Conservation (phyloP, 2,888 invertebrate genomes). For the Volucella zonaria region DNA sequence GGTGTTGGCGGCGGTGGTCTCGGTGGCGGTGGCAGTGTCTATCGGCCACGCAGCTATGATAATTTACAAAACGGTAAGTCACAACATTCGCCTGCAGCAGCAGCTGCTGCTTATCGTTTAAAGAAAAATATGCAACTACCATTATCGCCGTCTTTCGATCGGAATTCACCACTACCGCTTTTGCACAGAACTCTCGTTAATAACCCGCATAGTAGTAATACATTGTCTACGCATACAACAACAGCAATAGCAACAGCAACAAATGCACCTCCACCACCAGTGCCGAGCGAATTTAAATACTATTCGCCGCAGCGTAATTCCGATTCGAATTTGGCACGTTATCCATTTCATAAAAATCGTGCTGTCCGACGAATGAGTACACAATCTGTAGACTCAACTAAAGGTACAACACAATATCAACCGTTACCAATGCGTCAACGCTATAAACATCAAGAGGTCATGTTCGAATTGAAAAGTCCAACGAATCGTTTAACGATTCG, state of each 20-base stretch:
- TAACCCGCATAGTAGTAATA: constrained; percentile 73
- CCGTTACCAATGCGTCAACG: constrained; percentile 80
- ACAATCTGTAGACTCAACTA: constrained; percentile 81
- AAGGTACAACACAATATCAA: constrained; percentile 80
- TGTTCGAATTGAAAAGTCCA: constrained; percentile 82
- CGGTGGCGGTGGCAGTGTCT: constrained; percentile 78
- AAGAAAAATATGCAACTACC: constrained; percentile 80
- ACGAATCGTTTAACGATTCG: constrained; percentile 82
- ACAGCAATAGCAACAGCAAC: constrained; percentile 80
- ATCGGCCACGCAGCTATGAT: constrained; percentile 82
- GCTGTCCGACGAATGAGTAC: constrained; percentile 81
- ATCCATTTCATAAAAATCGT: constrained; percentile 82
- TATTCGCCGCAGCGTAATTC: constrained; percentile 82
- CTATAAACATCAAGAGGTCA: constrained; percentile 81
- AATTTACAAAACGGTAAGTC: constrained; percentile 83
- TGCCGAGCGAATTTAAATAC: constrained; percentile 82
- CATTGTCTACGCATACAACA: constrained; percentile 72
- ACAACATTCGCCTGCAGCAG: constrained; percentile 80
- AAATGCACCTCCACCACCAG: constrained; percentile 80
- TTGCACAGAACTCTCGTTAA: constrained; percentile 78
- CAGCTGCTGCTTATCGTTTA: constrained; percentile 80
- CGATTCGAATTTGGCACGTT: constrained; percentile 79
- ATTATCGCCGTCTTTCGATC: constrained; percentile 82
- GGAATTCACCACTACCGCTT: constrained; percentile 81
- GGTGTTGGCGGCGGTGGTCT: constrained; percentile 78